These are phyloP conservation scores for Chloroceryle aenea DNA, from an alignment of 2,113 vertebrate genomes.

Conservation along the genomic window DNA sequence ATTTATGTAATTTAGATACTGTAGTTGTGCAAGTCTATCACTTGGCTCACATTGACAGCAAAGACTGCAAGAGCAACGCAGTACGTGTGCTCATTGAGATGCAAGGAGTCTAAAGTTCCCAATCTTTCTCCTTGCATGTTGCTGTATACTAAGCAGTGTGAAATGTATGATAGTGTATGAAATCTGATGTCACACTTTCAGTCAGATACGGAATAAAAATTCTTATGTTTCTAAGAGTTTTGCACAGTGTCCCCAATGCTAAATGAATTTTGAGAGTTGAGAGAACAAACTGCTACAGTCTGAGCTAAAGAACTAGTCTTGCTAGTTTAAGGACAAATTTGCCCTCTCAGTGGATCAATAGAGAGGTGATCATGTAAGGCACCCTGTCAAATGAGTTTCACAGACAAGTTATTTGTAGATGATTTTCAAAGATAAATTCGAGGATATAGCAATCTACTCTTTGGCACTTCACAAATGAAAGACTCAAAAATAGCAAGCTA, in stretches of 20 bases:
- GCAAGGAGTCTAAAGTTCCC: neutral
- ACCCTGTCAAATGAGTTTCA: slow-evolving; percentile 8
- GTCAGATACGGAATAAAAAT: neutral
- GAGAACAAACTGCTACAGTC: neutral
- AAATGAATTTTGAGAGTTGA: neutral
- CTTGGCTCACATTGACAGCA: neutral
- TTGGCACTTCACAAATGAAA: slow-evolving; percentile 39
- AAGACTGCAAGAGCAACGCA: neutral
- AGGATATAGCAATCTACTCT: slow-evolving; percentile 21
- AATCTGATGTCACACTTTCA: neutral
- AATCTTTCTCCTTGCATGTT: neutral
- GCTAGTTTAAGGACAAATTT: neutral
- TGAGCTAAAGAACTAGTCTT: neutral
- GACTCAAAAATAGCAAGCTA: slow-evolving; percentile 42
- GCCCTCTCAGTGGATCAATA: neutral
- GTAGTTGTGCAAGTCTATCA: neutral
- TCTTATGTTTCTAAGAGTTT: neutral
- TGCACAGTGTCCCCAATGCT: neutral
- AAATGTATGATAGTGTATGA: neutral
- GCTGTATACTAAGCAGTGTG: neutral
- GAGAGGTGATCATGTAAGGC: neutral
- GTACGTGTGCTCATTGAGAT: neutral
- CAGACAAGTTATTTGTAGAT: slow-evolving; percentile 45
- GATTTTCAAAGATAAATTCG: slow-evolving; percentile 22
- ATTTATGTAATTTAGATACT: neutral